These are phyloP conservation scores for Actinia tenebrosa DNA, from an alignment of 64 coral and sea anemone species.

Conservation along the genomic window DNA sequence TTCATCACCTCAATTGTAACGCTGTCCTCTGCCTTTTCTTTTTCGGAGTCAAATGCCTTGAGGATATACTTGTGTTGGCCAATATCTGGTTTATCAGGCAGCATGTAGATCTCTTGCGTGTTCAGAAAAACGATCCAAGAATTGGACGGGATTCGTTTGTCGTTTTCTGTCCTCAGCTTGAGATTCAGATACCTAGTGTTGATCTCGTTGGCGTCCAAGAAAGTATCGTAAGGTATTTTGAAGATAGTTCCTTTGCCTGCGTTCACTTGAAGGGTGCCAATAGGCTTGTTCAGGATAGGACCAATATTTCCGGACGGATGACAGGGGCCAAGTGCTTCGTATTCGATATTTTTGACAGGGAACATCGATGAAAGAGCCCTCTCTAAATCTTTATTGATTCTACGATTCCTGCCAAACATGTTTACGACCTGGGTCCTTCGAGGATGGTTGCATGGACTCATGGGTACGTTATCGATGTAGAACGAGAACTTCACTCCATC, in stretches of 20 bases:
- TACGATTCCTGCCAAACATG: constrained; percentile 24
- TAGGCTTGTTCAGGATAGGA: background rate
- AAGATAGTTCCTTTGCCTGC: constrained; percentile 15
- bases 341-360: constrained; percentile 19
- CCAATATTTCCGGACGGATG: background rate
- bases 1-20: background rate
- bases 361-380: constrained; percentile 48
- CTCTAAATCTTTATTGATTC: constrained; percentile 40
- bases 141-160: background rate
- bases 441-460: constrained; percentile 25
- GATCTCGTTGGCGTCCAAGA: constrained; percentile 32
- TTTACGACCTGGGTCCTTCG: constrained; percentile 1
- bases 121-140: constrained; percentile 23
- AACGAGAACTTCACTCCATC: constrained; percentile 73
- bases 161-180: background rate
- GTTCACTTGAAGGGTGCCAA: background rate
- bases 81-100: constrained; percentile 5
- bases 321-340: constrained; percentile 52
- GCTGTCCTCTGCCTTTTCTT: background rate
- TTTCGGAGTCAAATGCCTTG: background rate
- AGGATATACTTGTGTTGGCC: constrained; percentile 16
- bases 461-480: constrained; percentile 54
- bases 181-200: constrained; percentile 30
- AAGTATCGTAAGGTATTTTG: constrained; percentile 22
- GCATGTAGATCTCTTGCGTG: constrained; percentile 10